phyloP scores from a whole-genome alignment of 1,140 invertebrate species.

The Hyposmocoma kahamanoa region DNA sequence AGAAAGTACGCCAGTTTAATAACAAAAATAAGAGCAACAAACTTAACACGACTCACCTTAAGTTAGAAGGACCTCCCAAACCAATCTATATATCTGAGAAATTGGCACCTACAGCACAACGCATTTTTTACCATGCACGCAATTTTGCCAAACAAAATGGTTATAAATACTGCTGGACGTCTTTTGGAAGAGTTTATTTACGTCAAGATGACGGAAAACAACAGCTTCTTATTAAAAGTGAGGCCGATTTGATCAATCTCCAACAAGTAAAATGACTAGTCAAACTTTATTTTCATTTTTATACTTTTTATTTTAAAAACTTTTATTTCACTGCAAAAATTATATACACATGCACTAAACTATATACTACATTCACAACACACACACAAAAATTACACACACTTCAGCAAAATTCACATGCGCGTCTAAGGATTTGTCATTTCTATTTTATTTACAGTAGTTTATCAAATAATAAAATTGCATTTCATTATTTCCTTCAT shows the following conservation, averaged over 20 bases:
- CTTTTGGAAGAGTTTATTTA: neutral
- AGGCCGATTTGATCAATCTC: neutral
- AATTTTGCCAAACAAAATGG: neutral
- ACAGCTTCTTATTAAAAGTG: neutral
- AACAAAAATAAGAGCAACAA: neutral
- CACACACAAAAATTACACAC: too few species aligned
- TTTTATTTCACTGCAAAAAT: too few species aligned
- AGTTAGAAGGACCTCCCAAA: neutral
- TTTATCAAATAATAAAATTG: too few species aligned
- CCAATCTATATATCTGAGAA: slow-evolving; percentile 2
- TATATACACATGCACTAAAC: too few species aligned
- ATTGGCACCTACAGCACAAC: neutral
- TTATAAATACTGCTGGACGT: slow-evolving; percentile 2
- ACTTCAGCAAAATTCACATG: too few species aligned
- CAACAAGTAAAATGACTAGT: too few species aligned
- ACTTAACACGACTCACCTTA: neutral
- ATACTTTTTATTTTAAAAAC: too few species aligned
- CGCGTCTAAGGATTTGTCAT: too few species aligned
- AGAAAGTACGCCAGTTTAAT: neutral
- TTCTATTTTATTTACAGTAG: too few species aligned
- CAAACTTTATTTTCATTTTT: too few species aligned
- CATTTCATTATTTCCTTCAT: too few species aligned
- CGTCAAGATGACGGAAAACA: neutral
- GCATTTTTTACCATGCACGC: neutral
- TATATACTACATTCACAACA: too few species aligned